Evolutionary conservation across 2,888 invertebrate species (phyloP).

Genomic region (Nomada hirtipes): DNA sequence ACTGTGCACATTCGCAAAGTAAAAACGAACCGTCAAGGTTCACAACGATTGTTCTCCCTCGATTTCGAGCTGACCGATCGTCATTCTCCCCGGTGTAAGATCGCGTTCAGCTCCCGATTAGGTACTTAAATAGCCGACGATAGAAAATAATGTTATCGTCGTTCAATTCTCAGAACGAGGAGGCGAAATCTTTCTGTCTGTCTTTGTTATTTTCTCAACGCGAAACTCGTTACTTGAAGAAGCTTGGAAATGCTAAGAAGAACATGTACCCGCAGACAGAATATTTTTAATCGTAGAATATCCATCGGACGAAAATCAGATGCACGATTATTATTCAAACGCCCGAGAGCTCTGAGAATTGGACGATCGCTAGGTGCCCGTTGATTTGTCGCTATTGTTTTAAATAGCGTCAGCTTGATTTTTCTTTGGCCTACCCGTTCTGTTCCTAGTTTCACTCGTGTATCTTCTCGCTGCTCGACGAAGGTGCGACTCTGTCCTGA

Average conservation of each 20-base stretch:
- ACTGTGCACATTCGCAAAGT: background rate
- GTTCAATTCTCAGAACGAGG: background rate
- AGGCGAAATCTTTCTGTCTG: background rate
- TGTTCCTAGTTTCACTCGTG: background rate
- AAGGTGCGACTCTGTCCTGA: conserved; percentile 58
- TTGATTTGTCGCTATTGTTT: conserved; percentile 44
- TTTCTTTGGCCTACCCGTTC: background rate
- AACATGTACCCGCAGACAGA: too few relatives aligned
- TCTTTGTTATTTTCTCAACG: too few relatives aligned
- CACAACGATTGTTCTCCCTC: background rate
- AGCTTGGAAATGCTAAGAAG: too few relatives aligned
- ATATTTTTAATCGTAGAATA: too few relatives aligned
- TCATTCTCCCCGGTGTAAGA: background rate
- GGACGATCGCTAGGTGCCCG: background rate
- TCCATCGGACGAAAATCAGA: too few relatives aligned
- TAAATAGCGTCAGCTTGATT: conserved; percentile 40
- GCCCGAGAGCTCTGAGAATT: background rate
- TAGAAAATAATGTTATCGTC: conserved; percentile 20
- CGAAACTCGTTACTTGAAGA: too few relatives aligned
- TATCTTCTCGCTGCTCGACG: conserved; percentile 51
- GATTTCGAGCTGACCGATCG: background rate
- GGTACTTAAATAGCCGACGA: conserved; percentile 43
- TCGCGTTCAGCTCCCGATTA: conserved; percentile 7
- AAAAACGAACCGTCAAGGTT: background rate
- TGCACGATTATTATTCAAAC: background rate